Evolutionary conservation across 2,113 vertebrate species (phyloP).

Genomic region (Alethe castanea): DNA sequence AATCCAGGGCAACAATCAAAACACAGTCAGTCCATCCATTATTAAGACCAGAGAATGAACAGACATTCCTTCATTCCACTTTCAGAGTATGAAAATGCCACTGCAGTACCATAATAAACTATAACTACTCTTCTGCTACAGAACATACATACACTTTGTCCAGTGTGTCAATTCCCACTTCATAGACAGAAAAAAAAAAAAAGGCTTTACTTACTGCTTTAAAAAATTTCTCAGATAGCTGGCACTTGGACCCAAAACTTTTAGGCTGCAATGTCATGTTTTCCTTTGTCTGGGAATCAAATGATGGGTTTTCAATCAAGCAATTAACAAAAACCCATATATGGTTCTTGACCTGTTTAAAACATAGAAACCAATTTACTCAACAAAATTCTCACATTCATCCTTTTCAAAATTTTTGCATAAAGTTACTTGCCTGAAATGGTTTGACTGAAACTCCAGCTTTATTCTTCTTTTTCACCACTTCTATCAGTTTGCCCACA

Average conservation of each 20-base stretch:
- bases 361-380: not conserved
- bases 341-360: conserved; percentile 94
- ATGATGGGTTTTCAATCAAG: conserved; percentile 95
- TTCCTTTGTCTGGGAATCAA: conserved; percentile 99
- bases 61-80: not conserved
- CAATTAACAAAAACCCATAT: conserved; percentile 99
- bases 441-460: conserved; percentile 97
- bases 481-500: conserved; percentile 95
- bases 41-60: not conserved
- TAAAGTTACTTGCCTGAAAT: conserved; percentile 86
- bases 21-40: not conserved
- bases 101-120: not conserved
- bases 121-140: not conserved
- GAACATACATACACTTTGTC: not conserved
- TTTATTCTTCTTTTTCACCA: conserved; percentile 99
- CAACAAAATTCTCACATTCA: not conserved
- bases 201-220: conserved; percentile 83
- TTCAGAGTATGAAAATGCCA: not conserved
- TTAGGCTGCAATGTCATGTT: conserved; percentile 98
- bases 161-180: not conserved
- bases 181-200: not conserved
- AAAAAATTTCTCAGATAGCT: conserved; percentile 93
- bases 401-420: not conserved
- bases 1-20: not conserved
- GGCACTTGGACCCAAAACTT: conserved; percentile 96